Evolutionary conservation across 2,113 vertebrate species (phyloP).

Genomic region (Mesembrinibis cayennensis): DNA sequence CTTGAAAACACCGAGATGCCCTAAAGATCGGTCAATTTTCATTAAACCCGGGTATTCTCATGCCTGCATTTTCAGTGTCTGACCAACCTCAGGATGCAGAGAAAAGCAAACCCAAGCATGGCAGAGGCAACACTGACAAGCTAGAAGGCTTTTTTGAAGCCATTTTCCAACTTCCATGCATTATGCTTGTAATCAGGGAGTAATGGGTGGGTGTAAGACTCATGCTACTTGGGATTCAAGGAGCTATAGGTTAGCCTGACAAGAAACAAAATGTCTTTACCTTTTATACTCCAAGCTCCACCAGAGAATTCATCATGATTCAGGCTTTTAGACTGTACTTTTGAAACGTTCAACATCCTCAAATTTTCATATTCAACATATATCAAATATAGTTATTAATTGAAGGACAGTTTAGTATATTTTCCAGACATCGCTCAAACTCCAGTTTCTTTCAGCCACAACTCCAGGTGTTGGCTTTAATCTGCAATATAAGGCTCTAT

Average conservation of each 20-base stretch:
- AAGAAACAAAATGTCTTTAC: neutral
- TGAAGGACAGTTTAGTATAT: neutral
- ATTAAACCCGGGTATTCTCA: neutral
- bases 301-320: neutral
- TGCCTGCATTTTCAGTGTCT: neutral
- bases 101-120: neutral
- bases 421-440: neutral
- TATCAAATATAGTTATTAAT: neutral
- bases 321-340: neutral
- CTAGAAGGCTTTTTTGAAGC: neutral
- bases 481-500: neutral
- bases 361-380: neutral
- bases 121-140: neutral
- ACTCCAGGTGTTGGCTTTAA: neutral
- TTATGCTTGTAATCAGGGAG: neutral
- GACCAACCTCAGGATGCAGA: accelerated
- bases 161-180: neutral
- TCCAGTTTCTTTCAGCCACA: neutral
- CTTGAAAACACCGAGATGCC: neutral
- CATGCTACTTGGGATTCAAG: neutral
- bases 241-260: neutral
- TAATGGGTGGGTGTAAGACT: accelerated
- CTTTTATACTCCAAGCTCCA: neutral
- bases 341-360: neutral
- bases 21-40: neutral